phyloP scores from a whole-genome alignment of 2,888 invertebrate genomes.

The Agriopis aurantiaria region DNA sequence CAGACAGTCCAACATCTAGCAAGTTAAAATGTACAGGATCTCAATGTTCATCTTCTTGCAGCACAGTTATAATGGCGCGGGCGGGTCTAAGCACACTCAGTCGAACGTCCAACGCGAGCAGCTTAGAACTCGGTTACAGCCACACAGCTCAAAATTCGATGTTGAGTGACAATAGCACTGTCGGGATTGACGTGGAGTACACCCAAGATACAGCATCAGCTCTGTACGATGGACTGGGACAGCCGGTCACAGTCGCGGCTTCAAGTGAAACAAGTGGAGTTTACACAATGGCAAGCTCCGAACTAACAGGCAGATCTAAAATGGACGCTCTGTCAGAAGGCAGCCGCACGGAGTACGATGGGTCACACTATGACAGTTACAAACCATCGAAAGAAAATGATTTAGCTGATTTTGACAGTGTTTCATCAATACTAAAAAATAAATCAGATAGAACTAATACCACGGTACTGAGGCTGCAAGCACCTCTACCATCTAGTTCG shows the following conservation, averaged over 20 bases:
- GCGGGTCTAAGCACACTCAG: conserved; percentile 84
- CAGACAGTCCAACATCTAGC: conserved; percentile 86
- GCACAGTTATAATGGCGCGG: conserved; percentile 92
- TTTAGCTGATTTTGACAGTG: conserved; percentile 81
- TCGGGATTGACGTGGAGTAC: conserved; percentile 89
- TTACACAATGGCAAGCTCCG: conserved; percentile 92
- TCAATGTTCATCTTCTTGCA: conserved; percentile 95
- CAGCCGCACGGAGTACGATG: conserved; percentile 78
- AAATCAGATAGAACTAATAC: conserved; percentile 77
- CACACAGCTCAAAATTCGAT: conserved; percentile 95
- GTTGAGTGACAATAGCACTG: conserved; percentile 90
- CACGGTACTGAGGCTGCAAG: conserved; percentile 59
- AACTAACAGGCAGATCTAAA: conserved; percentile 87
- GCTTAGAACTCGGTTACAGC: conserved; percentile 93
- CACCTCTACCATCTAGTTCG: conserved; percentile 59
- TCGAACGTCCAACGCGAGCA: conserved; percentile 92
- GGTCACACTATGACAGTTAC: conserved; percentile 87
- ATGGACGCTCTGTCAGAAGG: conserved; percentile 82
- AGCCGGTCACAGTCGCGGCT: conserved; percentile 87
- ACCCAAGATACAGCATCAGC: conserved; percentile 86
- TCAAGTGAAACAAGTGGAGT: conserved; percentile 95
- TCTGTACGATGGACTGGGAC: conserved; percentile 83
- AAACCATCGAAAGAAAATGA: conserved; percentile 84
- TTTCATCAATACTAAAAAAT: conserved; percentile 81
- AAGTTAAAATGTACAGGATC: conserved; percentile 90